Conservation (phyloP, 1,140 invertebrate genomes). For the Eupristina koningsbergeri region DNA sequence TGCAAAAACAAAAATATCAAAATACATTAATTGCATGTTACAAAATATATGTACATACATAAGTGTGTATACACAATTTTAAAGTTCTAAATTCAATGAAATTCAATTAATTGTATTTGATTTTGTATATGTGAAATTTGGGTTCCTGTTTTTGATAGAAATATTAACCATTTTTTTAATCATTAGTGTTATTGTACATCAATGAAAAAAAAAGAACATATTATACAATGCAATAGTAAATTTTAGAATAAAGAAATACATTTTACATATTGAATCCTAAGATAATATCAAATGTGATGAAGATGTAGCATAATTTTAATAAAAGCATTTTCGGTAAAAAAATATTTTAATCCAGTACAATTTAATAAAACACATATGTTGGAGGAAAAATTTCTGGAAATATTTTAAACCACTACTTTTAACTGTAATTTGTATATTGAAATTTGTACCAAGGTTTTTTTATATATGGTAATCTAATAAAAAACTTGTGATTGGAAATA, state of each 20-base stretch:
- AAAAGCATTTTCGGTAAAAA: background rate
- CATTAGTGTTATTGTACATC: slow-evolving; percentile 38
- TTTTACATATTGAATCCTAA: slow-evolving; percentile 19
- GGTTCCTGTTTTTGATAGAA: slow-evolving; percentile 24
- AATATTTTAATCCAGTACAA: slow-evolving; percentile 14
- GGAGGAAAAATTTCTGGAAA: slow-evolving; percentile 6
- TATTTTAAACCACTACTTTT: slow-evolving; percentile 34
- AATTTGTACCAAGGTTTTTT: slow-evolving; percentile 35
- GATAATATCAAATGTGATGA: slow-evolving; percentile 1
- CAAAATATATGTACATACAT: background rate
- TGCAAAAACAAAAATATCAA: background rate
- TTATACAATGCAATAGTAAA: slow-evolving; percentile 20
- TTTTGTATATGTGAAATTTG: slow-evolving; percentile 31
- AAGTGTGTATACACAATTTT: slow-evolving; percentile 19
- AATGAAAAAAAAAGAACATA: slow-evolving; percentile 24
- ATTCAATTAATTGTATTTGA: slow-evolving; percentile 27
- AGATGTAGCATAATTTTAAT: background rate
- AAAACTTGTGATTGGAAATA: slow-evolving; percentile 33
- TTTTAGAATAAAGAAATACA: slow-evolving; percentile 8
- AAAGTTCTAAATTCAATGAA: slow-evolving; percentile 2
- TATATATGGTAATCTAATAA: slow-evolving; percentile 36
- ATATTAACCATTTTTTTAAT: slow-evolving; percentile 26
- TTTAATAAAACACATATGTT: background rate
- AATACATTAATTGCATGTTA: slow-evolving; percentile 17
- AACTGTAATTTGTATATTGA: slow-evolving; percentile 24